Evolutionary conservation across 2,113 vertebrate species (phyloP).

Genomic region (Peucedramus taeniatus): DNA sequence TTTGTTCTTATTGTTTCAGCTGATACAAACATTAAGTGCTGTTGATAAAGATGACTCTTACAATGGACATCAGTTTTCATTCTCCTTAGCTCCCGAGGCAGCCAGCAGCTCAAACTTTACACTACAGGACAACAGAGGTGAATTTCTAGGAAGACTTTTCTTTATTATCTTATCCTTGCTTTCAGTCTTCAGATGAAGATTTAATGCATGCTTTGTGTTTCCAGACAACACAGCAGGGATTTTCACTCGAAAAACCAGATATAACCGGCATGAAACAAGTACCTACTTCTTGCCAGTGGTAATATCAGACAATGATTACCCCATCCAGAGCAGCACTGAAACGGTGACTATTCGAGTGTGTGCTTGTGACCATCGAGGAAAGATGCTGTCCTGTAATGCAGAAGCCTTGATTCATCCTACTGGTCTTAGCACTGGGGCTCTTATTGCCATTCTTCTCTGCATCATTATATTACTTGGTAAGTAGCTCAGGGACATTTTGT

Average conservation of each 20-base stretch:
- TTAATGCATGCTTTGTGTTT: constrained; percentile 34
- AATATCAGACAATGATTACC: constrained; percentile 88
- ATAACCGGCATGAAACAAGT: constrained; percentile 86
- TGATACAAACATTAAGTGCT: constrained; percentile 92
- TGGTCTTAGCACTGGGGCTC: constrained; percentile 92
- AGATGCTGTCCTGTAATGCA: constrained; percentile 91
- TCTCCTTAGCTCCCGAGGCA: constrained; percentile 83
- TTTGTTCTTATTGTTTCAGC: constrained; percentile 72
- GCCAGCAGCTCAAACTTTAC: constrained; percentile 90
- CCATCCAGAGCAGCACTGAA: constrained; percentile 91
- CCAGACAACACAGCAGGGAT: constrained; percentile 95
- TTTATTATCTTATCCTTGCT: not conserved
- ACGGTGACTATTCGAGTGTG: constrained; percentile 91
- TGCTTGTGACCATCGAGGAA: constrained; percentile 90
- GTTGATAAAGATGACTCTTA: constrained; percentile 87
- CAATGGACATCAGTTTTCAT: constrained; percentile 88
- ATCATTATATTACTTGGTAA: constrained; percentile 93
- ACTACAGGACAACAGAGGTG: constrained; percentile 93
- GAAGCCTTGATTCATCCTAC: constrained; percentile 88
- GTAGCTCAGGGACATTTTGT: constrained; percentile 41
- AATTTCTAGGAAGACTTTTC: constrained; percentile 15
- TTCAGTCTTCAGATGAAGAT: not conserved
- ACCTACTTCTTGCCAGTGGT: constrained; percentile 89
- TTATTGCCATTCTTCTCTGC: constrained; percentile 94
- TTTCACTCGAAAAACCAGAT: constrained; percentile 84